Conservation (phyloP, 2,888 invertebrate genomes). For the Orthonevra nobilis region DNA sequence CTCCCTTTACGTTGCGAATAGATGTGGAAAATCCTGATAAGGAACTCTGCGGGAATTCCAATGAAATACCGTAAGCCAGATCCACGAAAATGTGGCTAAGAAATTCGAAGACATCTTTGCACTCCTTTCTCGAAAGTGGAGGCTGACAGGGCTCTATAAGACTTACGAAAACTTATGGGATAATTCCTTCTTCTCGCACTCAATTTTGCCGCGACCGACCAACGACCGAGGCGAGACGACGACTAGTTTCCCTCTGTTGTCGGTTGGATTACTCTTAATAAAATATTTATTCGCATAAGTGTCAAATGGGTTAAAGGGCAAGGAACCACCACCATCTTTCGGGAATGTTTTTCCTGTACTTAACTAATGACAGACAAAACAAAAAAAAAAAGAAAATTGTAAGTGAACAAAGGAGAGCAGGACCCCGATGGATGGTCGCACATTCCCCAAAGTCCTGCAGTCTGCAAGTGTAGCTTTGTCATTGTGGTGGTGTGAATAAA, state of each 20-base stretch:
- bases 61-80: no score
- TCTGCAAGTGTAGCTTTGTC: neutral
- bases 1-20: constrained; percentile 29
- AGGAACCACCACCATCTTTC: neutral
- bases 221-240: no score
- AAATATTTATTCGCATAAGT: constrained; percentile 41
- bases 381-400: neutral
- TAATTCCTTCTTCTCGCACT: constrained; percentile 27
- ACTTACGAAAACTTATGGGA: constrained; percentile 41
- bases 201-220: constrained; percentile 24
- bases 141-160: constrained; percentile 49
- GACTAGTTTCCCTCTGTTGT: neutral
- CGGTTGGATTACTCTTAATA: constrained; percentile 27
- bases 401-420: constrained; percentile 5
- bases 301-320: neutral
- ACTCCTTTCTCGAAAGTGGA: constrained; percentile 2
- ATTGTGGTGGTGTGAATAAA: constrained; percentile 21
- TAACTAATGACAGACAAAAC: constrained; percentile 20
- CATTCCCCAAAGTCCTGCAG: neutral
- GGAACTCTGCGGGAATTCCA: constrained; percentile 48
- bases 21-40: constrained; percentile 47
- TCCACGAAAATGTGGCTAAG: constrained; percentile 47
- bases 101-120: constrained; percentile 10
- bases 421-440: no score
- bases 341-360: constrained; percentile 10